These are phyloP conservation scores for Drepana falcataria DNA, from an alignment of 2,888 invertebrate genomes.

Conservation along the genomic window DNA sequence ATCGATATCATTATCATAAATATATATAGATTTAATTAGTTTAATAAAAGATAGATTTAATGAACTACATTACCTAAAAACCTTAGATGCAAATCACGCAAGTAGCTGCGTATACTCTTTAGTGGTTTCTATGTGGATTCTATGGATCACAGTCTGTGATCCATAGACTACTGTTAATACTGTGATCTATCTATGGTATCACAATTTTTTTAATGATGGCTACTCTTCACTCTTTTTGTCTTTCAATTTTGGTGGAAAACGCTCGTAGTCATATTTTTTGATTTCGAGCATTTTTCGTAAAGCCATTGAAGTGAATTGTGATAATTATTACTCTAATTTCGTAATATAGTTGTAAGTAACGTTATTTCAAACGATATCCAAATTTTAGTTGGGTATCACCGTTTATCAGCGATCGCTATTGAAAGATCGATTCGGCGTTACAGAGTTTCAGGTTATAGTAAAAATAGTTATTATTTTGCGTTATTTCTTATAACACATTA, in stretches of 20 bases:
- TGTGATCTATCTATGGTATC: neutral
- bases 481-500: conserved; percentile 34
- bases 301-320: conserved; percentile 23
- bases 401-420: conserved; percentile 15
- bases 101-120: too few species aligned
- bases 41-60: too few species aligned
- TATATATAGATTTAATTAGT: too few species aligned
- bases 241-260: conserved; percentile 46
- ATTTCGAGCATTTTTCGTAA: conserved; percentile 39
- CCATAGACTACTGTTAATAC: neutral
- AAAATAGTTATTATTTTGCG: conserved; percentile 36
- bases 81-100: too few species aligned
- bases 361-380: conserved; percentile 6
- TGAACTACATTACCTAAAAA: too few species aligned
- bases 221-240: conserved; percentile 21
- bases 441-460: conserved; percentile 61
- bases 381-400: neutral
- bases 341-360: conserved; percentile 12
- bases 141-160: too few species aligned
- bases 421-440: conserved; percentile 66
- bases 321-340: conserved; percentile 25
- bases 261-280: conserved; percentile 37
- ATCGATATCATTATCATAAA: too few species aligned
- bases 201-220: conserved; percentile 17
- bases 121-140: too few species aligned